Conservation (phyloP, 2,797 vertebrate species). For the Myotis planiceps region DNA sequence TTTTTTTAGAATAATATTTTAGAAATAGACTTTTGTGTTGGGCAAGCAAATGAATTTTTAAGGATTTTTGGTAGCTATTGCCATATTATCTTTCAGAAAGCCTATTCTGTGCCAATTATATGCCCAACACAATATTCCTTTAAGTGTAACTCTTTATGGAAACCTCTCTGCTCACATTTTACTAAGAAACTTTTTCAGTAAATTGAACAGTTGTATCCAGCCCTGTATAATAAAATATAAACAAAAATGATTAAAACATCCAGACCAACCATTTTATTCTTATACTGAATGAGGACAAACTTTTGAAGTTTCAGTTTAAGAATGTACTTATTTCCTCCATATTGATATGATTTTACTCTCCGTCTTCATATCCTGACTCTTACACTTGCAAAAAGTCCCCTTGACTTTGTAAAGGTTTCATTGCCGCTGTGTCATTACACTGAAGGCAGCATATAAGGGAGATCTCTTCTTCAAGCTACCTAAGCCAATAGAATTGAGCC, state of each 20-base stretch:
- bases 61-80: neutral
- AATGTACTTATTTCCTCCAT: neutral
- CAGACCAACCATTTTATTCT: neutral
- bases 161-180: neutral
- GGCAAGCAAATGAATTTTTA: neutral
- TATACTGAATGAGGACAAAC: neutral
- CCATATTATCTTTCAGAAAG: slow-evolving; percentile 10
- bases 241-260: neutral
- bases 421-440: neutral
- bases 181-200: neutral
- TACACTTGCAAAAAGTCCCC: neutral
- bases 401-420: neutral
- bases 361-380: neutral
- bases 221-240: neutral
- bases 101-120: neutral
- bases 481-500: neutral
- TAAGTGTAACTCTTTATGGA: neutral
- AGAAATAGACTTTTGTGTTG: neutral
- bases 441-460: neutral
- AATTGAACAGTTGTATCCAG: neutral
- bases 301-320: neutral
- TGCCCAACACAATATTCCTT: neutral
- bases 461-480: neutral
- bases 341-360: neutral
- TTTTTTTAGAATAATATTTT: neutral